Percentiles rank a stretch among this genome's conserved stretches.
These are phyloP conservation scores for Euglossa dilemma DNA, from an alignment of 1,140 invertebrate genomes.

Conservation along the genomic window DNA sequence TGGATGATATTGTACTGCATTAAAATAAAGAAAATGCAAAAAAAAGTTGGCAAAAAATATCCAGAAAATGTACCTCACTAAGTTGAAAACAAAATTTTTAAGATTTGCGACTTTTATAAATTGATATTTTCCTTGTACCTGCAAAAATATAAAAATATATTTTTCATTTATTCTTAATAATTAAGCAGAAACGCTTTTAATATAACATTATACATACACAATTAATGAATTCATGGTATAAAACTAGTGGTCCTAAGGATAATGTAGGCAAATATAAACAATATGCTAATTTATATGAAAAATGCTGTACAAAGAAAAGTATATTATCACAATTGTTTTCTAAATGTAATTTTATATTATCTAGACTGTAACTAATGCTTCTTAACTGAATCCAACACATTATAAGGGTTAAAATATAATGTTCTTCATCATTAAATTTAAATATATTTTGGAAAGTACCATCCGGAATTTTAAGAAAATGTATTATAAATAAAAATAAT, in stretches of 20 bases:
- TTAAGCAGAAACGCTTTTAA: background rate
- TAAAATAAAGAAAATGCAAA: slow-evolving; percentile 91
- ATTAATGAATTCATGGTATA: slow-evolving; percentile 86
- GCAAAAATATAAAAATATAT: slow-evolving; percentile 46
- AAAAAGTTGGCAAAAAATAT: slow-evolving; percentile 87
- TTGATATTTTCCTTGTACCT: slow-evolving; percentile 76
- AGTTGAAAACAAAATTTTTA: slow-evolving; percentile 80
- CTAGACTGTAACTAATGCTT: slow-evolving; percentile 83
- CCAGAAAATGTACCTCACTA: slow-evolving; percentile 88
- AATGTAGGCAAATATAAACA: slow-evolving; percentile 91
- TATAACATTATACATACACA: slow-evolving; percentile 79
- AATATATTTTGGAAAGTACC: slow-evolving; percentile 68
- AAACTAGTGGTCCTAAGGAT: slow-evolving; percentile 90
- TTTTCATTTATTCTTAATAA: background rate
- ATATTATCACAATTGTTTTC: slow-evolving; percentile 9
- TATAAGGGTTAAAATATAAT: slow-evolving; percentile 78
- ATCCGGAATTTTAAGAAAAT: slow-evolving; percentile 74
- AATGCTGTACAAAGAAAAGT: slow-evolving; percentile 67
- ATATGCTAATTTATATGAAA: slow-evolving; percentile 86
- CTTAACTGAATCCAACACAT: slow-evolving; percentile 84
- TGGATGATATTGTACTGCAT: slow-evolving; percentile 86
- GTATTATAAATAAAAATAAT: slow-evolving; percentile 73
- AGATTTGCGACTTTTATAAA: slow-evolving; percentile 78
- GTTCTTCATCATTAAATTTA: slow-evolving; percentile 70
- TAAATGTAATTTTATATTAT: slow-evolving; percentile 74